phyloP scores from a whole-genome alignment of 2,797 vertebrate genomes.

The Tolypeutes matacus region DNA sequence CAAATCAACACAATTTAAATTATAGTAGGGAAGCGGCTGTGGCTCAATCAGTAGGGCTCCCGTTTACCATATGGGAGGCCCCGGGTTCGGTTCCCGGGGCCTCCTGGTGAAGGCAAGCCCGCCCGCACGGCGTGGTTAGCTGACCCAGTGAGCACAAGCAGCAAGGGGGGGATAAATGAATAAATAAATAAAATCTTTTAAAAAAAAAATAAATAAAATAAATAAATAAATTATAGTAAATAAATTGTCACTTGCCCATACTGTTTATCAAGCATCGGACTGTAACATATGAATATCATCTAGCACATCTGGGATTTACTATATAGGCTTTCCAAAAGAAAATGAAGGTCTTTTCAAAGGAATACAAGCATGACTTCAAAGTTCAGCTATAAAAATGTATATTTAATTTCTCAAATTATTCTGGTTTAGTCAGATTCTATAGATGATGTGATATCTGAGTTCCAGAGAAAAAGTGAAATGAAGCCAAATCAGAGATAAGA shows the following conservation, averaged over 20 bases:
- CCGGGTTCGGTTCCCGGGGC: no score
- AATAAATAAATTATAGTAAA: no score
- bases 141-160: no score
- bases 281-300: background rate
- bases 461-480: constrained; percentile 51
- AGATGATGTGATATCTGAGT: background rate
- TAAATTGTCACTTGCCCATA: background rate
- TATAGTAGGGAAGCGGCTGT: no score
- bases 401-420: constrained; percentile 21
- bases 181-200: no score
- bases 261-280: background rate
- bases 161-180: no score
- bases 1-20: background rate
- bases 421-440: constrained; percentile 44
- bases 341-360: background rate
- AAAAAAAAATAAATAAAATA: no score
- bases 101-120: no score
- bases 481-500: constrained; percentile 21
- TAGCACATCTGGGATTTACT: background rate
- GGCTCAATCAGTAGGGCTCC: no score
- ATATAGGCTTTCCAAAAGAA: background rate
- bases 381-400: background rate
- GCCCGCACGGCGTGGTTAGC: no score
- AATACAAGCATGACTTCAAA: background rate
- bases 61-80: no score